Conservation (phyloP, 2,797 vertebrate species). For the Megaceryle alcyon region DNA sequence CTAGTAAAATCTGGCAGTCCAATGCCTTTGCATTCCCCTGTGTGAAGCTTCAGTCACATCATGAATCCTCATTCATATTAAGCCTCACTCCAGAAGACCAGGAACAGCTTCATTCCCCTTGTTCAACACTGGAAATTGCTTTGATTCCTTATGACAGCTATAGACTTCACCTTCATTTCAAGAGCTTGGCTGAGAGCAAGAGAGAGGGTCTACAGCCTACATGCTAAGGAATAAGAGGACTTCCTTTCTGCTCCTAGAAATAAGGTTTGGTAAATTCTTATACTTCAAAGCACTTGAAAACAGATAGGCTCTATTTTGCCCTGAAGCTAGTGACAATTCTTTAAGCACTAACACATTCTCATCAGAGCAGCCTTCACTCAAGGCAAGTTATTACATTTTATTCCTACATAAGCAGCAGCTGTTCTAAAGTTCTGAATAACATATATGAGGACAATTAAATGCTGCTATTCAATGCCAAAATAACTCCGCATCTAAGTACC, state of each 20-base stretch:
- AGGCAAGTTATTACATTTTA: neutral
- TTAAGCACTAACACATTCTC: neutral
- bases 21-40: neutral
- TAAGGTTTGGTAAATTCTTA: neutral
- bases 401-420: neutral
- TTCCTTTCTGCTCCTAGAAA: neutral
- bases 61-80: constrained; percentile 54
- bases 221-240: neutral
- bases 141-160: neutral
- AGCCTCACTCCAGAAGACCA: neutral
- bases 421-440: neutral
- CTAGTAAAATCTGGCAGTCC: constrained; percentile 50
- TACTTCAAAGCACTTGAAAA: neutral
- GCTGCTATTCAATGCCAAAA: neutral
- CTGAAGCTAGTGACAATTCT: neutral
- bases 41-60: constrained; percentile 21
- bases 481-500: neutral
- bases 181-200: neutral
- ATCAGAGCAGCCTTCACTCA: neutral
- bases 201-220: neutral
- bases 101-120: neutral
- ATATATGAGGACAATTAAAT: neutral
- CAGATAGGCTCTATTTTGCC: neutral
- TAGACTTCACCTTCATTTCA: neutral
- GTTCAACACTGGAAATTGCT: neutral